A percentile compares a stretch with the other conserved stretches of the same genome.
Conservation (phyloP, 2,888 invertebrate genomes). For the Lottia scabra region DNA sequence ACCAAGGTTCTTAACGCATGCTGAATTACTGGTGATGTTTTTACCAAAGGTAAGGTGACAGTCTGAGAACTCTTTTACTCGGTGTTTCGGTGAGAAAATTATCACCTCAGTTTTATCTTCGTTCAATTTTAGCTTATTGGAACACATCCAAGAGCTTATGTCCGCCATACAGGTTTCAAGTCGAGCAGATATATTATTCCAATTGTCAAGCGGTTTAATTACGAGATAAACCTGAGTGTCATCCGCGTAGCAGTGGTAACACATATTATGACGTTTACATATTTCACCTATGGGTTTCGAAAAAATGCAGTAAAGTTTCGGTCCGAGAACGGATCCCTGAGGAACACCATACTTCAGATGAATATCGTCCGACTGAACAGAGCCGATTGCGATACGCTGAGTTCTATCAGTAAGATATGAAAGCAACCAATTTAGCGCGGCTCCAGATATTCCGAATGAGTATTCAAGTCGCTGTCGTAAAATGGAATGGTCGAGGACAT, state of each 20-base stretch:
- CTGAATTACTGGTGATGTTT: background rate
- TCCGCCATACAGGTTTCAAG: background rate
- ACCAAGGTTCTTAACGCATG: too few relatives aligned
- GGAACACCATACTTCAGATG: background rate
- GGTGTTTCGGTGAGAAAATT: background rate
- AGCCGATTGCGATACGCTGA: slow-evolving; percentile 12
- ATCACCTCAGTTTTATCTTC: background rate
- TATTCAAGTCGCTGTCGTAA: too few relatives aligned
- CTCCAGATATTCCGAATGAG: background rate
- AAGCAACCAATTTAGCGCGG: slow-evolving; percentile 7
- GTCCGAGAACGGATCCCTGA: background rate
- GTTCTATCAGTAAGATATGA: too few relatives aligned
- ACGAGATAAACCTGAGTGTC: too few relatives aligned
- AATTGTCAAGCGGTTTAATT: too few relatives aligned
- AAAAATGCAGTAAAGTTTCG: background rate
- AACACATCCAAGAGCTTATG: background rate
- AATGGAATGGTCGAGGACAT: too few relatives aligned
- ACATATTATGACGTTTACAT: slow-evolving; percentile 8
- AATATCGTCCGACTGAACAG: slow-evolving; percentile 1
- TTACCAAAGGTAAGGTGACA: background rate
- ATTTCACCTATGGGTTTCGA: slow-evolving; percentile 13
- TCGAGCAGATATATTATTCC: too few relatives aligned
- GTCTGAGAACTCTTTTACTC: background rate
- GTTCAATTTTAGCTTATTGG: background rate
- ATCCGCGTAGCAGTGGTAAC: slow-evolving; percentile 7